Base-by-base conservation (phyloP, 1,140 invertebrate species). In the Drosophila asahinai region DNA sequence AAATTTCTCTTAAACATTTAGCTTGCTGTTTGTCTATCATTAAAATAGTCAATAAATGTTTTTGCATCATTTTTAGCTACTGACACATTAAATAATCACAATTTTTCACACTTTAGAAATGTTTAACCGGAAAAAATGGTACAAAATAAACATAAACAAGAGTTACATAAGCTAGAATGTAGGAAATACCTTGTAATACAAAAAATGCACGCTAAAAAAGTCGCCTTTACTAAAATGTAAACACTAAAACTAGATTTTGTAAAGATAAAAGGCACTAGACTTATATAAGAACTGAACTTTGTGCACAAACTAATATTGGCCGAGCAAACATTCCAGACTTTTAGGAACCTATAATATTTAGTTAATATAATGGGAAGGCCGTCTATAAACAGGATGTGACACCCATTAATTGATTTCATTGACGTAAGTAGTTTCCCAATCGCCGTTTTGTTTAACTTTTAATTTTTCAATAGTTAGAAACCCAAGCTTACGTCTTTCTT, bases 401-500 rank as follows among this genome's bases (percentile, higher is more conserved):
- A 77, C 83, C 63, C 45, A 73, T 77, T 74, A 63, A 86, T 77
- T 83, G 62, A 22, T n/a, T 57, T 5, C 80, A 80, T 89, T 83
- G 83, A 86, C 83, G 84, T 70, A 67, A 36, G 38, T 67, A 38
- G 19, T 68, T 62, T 33, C 60, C 49, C 61, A 47, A 72, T 81
- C 52, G 36, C 33, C 5, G 8, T 5, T 65, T 55, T 84, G 38
- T 22, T 62, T 54, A 36, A 19, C 30, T 33, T 58, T 48, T 12
- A 49, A 25, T 63, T 38, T 45, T 45, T 17, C 9, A 19, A 42
- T 22, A 30, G 36, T 57, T 70, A 25, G 42, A 6, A 67, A 40
- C 33, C 43, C 30, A 38, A 11, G 55, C 83, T 87, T 89, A 87
- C 83, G 30, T 81, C 78, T 68, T 81, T 89, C 51, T 81, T 74